Evolutionary conservation across 2,888 invertebrate species (phyloP).

Genomic region (Eupithecia subumbrata): DNA sequence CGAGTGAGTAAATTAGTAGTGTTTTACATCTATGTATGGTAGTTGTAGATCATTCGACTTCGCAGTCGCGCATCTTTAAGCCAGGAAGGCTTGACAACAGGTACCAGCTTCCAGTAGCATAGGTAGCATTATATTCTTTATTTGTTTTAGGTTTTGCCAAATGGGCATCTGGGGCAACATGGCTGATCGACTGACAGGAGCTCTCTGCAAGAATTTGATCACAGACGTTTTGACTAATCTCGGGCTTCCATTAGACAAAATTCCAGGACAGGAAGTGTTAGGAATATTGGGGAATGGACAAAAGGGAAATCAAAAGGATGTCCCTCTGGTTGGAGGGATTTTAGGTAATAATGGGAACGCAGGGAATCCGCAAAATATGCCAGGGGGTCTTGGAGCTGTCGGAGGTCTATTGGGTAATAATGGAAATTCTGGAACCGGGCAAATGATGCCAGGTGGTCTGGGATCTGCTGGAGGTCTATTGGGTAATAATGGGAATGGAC

Average conservation of each 20-base stretch:
- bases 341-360: constrained; percentile 14
- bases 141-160: constrained; percentile 84
- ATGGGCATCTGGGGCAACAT: constrained; percentile 88
- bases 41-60: too few relatives aligned
- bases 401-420: constrained; percentile 30
- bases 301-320: constrained; percentile 8
- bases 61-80: too few relatives aligned
- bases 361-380: constrained; percentile 8
- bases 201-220: constrained; percentile 78
- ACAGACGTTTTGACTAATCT: constrained; percentile 55
- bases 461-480: neutral
- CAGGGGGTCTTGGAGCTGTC: constrained; percentile 11
- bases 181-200: constrained; percentile 81
- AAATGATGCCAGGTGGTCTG: constrained; percentile 2
- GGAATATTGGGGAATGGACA: constrained; percentile 16
- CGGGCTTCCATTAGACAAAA: constrained; percentile 17
- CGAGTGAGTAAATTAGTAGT: too few relatives aligned
- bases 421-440: neutral
- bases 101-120: too few relatives aligned
- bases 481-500: neutral
- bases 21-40: too few relatives aligned
- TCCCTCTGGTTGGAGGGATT: constrained; percentile 28
- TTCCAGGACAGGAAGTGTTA: constrained; percentile 12
- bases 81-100: neutral
- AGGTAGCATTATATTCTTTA: neutral